Percentiles rank a stretch among this genome's conserved stretches.
phyloP scores from a whole-genome alignment of 2,888 invertebrate genomes.

The Nemoura dubitans region DNA sequence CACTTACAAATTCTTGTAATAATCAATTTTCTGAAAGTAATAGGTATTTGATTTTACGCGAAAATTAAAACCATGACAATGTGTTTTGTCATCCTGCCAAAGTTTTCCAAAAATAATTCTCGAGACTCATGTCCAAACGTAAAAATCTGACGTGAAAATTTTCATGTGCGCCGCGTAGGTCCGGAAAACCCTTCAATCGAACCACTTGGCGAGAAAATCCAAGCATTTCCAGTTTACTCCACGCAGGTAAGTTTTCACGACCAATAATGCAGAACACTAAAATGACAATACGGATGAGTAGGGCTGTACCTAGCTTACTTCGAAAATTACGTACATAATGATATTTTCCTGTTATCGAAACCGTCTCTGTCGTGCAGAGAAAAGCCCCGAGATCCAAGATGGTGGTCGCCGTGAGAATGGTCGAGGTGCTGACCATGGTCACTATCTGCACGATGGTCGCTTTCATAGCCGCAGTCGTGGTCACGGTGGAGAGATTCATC shows the following conservation, averaged over 20 bases:
- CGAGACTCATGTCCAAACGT: background rate
- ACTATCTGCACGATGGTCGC: constrained; percentile 37
- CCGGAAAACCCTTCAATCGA: background rate
- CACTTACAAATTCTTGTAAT: background rate
- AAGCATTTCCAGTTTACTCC: background rate
- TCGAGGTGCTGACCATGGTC: constrained; percentile 45
- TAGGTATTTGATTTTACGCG: background rate
- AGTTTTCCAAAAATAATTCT: background rate
- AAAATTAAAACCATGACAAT: background rate
- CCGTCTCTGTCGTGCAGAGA: no score
- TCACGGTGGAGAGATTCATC: constrained; percentile 41
- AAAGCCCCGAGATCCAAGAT: no score
- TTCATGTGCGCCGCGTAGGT: background rate
- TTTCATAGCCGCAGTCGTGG: constrained; percentile 37
- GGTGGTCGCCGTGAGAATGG: constrained; percentile 46
- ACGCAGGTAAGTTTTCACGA: background rate
- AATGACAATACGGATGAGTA: no score
- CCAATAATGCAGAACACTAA: no score
- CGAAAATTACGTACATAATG: no score
- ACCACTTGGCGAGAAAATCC: background rate
- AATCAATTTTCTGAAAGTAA: background rate
- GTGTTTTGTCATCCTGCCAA: background rate
- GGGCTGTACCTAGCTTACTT: background rate
- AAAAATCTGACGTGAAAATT: background rate
- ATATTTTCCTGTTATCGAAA: no score